Conservation (phyloP, 2,797 vertebrate species). For the Dryobates pubescens region DNA sequence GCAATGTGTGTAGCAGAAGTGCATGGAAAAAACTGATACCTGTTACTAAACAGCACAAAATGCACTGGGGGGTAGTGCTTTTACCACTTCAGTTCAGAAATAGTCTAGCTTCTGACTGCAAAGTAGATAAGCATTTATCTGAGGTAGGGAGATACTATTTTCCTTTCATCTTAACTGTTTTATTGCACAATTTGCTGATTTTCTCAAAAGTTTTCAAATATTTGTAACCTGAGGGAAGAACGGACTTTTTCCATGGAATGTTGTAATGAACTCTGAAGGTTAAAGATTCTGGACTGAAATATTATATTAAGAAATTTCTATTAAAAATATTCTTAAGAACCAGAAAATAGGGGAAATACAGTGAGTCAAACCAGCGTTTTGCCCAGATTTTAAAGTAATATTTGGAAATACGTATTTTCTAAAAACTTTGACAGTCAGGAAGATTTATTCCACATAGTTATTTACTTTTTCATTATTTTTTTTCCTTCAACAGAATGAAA, state of each 20-base stretch:
- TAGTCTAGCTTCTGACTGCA: not conserved
- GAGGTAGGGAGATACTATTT: not conserved
- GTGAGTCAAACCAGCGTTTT: not conserved
- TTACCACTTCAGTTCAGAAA: not conserved
- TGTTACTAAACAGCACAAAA: not conserved
- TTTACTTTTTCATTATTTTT: not conserved
- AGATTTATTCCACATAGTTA: not conserved
- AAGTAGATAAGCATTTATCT: not conserved
- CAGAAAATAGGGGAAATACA: not conserved
- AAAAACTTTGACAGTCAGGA: not conserved
- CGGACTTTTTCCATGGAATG: accelerated
- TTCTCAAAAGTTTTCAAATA: not conserved
- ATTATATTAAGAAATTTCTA: not conserved
- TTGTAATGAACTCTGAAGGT: not conserved
- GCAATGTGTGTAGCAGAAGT: not conserved
- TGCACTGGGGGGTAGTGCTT: not conserved
- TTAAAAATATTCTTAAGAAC: not conserved
- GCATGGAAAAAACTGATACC: not conserved
- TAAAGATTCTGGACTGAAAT: not conserved
- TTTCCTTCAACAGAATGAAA: not conserved
- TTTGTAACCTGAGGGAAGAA: not conserved
- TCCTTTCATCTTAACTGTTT: not conserved
- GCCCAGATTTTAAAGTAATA: not conserved
- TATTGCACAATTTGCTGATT: not conserved
- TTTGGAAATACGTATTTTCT: not conserved